Evolutionary conservation across 2,888 invertebrate species (phyloP).

Genomic region (Dorcus hopei): DNA sequence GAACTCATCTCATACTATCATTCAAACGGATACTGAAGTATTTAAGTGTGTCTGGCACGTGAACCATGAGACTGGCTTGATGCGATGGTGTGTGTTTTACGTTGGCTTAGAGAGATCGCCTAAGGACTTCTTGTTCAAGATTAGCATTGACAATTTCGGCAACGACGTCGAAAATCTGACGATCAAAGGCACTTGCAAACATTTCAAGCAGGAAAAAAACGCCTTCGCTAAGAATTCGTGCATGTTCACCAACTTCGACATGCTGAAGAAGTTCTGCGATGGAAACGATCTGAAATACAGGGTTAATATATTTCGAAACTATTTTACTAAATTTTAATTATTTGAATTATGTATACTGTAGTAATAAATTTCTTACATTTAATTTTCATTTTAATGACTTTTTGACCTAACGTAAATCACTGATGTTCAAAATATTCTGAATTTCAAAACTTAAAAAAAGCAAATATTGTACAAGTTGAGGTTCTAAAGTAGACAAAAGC

Average conservation of each 20-base stretch:
- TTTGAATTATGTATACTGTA: neutral
- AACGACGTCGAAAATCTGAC: constrained; percentile 10
- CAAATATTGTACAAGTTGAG: no score
- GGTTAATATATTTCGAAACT: constrained; percentile 11
- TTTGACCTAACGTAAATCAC: no score
- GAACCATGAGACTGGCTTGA: constrained; percentile 23
- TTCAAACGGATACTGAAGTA: constrained; percentile 23
- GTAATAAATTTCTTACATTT: no score
- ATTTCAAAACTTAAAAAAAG: no score
- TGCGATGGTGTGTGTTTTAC: constrained; percentile 30
- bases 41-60: constrained; percentile 31
- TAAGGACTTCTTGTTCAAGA: constrained; percentile 5
- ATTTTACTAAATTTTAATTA: neutral
- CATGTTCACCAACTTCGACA: constrained; percentile 23
- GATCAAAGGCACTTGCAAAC: constrained; percentile 11
- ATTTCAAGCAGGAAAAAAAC: constrained; percentile 1
- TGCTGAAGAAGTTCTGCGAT: constrained; percentile 21
- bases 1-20: constrained; percentile 18
- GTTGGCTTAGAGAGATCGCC: constrained; percentile 8
- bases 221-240: constrained; percentile 12
- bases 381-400: no score
- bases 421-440: no score
- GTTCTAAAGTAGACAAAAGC: no score
- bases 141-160: constrained; percentile 17
- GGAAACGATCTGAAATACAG: constrained; percentile 22